Evolutionary conservation across 1,140 invertebrate genomes (phyloP).

Genomic region (Paralvinella palmiformis): DNA sequence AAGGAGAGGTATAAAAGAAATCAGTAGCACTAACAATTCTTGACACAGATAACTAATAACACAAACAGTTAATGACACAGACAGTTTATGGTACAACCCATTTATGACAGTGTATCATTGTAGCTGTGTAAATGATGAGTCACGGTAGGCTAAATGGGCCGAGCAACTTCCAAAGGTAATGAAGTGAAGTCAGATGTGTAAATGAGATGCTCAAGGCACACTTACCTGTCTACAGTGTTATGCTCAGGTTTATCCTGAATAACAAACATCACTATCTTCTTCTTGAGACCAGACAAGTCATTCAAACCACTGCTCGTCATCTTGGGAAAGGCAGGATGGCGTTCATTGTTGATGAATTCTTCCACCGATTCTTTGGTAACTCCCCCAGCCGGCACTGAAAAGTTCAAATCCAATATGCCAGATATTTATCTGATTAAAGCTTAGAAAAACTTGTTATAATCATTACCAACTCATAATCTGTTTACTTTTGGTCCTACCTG

Average conservation of each 20-base stretch:
- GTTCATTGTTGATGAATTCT: conserved; percentile 82
- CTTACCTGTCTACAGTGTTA: neutral
- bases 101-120: neutral
- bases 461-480: neutral
- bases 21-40: too few relatives aligned
- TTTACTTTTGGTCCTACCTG: conserved; percentile 51
- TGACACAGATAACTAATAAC: too few relatives aligned
- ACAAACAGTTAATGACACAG: too few relatives aligned
- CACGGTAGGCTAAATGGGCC: too few relatives aligned
- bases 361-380: conserved; percentile 51
- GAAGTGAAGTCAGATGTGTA: neutral
- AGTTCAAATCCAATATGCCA: conserved; percentile 16
- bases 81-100: neutral
- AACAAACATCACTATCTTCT: conserved; percentile 39
- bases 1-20: too few relatives aligned
- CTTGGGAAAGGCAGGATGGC: conserved; percentile 85
- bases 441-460: neutral
- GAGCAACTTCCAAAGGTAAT: too few relatives aligned
- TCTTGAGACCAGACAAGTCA: conserved; percentile 38
- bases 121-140: neutral
- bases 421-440: conserved; percentile 1
- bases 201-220: neutral
- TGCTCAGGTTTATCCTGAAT: conserved; percentile 23
- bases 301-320: conserved; percentile 57
- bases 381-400: conserved; percentile 42